These are phyloP conservation scores for Drosophila monieri DNA, from an alignment of 2,888 invertebrate species.

Conservation along the genomic window DNA sequence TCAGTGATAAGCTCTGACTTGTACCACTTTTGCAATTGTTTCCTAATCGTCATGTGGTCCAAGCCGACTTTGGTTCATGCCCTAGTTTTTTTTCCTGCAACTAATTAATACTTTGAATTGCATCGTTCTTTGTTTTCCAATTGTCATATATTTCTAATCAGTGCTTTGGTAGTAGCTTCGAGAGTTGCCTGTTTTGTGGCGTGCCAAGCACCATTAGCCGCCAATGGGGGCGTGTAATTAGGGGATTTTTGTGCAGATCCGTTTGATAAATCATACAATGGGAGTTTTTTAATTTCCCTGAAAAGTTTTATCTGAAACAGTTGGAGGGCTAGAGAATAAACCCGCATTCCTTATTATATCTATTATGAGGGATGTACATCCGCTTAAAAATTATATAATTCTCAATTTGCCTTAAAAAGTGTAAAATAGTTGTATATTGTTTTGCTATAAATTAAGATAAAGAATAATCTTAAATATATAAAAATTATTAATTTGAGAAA, in stretches of 20 bases:
- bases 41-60: conserved; percentile 31
- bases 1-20: conserved; percentile 24
- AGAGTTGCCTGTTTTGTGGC: conserved; percentile 4
- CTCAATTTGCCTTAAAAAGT: no score
- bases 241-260: conserved; percentile 17
- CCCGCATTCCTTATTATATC: background rate
- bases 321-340: background rate
- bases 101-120: background rate
- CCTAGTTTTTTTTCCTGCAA: conserved; percentile 11
- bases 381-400: background rate
- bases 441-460: no score
- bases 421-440: no score
- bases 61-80: conserved; percentile 9
- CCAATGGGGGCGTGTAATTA: conserved; percentile 28
- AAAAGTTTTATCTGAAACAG: background rate
- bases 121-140: background rate
- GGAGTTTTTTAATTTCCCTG: background rate
- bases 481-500: no score
- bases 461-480: no score
- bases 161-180: background rate
- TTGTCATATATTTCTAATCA: conserved; percentile 3
- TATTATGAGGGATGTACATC: background rate
- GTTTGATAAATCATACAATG: conserved; percentile 17
- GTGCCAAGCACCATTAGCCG: conserved; percentile 25
- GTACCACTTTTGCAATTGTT: conserved; percentile 20